phyloP scores from a whole-genome alignment of 1,140 invertebrate species.

The Cyphomyrmex costatus region DNA sequence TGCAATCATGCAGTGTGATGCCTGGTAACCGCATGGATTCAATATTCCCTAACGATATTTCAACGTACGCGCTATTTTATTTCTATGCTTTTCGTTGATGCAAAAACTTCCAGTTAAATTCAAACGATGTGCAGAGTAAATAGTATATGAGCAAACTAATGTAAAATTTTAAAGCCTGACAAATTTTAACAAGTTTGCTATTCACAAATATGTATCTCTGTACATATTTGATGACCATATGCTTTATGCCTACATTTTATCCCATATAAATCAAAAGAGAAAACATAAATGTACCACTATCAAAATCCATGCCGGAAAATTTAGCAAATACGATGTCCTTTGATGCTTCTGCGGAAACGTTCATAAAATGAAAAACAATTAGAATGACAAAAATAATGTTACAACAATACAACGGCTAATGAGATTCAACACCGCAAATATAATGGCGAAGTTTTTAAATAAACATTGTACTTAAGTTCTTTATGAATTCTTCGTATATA shows the following conservation, averaged over 20 bases:
- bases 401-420: too few relatives aligned
- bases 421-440: too few relatives aligned
- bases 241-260: neutral
- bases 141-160: neutral
- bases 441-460: too few relatives aligned
- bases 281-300: neutral
- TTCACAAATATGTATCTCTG: neutral
- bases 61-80: neutral
- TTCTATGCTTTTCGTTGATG: neutral
- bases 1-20: neutral
- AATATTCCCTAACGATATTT: constrained; percentile 8
- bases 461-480: too few relatives aligned
- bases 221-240: neutral
- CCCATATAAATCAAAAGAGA: neutral
- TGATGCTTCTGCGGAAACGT: neutral
- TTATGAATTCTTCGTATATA: too few relatives aligned
- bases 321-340: neutral
- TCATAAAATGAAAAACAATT: neutral
- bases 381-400: too few relatives aligned
- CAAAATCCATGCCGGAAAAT: neutral
- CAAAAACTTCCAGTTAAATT: constrained; percentile 18
- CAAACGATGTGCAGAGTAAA: neutral
- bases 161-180: neutral
- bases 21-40: neutral
- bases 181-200: constrained; percentile 1